These are phyloP conservation scores for Subacronicta megacephala DNA, from an alignment of 2,888 invertebrate species.

Conservation along the genomic window DNA sequence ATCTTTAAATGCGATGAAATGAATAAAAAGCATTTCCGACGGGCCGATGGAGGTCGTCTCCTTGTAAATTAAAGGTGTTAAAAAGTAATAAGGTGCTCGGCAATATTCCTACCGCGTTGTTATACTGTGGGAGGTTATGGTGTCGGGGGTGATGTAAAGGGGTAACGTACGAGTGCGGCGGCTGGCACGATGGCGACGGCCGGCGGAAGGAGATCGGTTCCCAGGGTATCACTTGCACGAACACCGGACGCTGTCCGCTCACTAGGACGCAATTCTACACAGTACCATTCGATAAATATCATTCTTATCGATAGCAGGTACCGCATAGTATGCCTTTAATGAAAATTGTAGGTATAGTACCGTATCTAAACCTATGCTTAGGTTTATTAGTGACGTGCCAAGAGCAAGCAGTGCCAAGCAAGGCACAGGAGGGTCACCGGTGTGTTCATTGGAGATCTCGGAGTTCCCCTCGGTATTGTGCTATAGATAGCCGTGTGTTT, in stretches of 20 bases:
- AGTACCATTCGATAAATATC: constrained; percentile 44
- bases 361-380: too few relatives aligned
- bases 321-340: background rate
- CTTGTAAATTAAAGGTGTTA: constrained; percentile 76
- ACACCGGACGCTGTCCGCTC: constrained; percentile 82
- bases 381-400: too few relatives aligned
- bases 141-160: constrained; percentile 65
- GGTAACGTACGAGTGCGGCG: constrained; percentile 51
- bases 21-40: constrained; percentile 79
- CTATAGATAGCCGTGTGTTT: too few relatives aligned
- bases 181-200: constrained; percentile 48
- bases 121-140: constrained; percentile 62
- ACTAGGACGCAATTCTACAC: constrained; percentile 46
- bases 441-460: too few relatives aligned
- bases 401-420: too few relatives aligned
- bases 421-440: too few relatives aligned
- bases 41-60: constrained; percentile 78
- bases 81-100: constrained; percentile 70
- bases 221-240: constrained; percentile 87
- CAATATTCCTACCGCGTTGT: constrained; percentile 61
- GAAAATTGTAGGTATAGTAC: background rate
- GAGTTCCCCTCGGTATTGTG: too few relatives aligned
- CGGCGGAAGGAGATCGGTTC: constrained; percentile 83
- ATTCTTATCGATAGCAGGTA: constrained; percentile 52
- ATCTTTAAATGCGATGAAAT: constrained; percentile 82